Evolutionary conservation across 2,797 vertebrate genomes (phyloP).

Genomic region (Glossophaga mutica): DNA sequence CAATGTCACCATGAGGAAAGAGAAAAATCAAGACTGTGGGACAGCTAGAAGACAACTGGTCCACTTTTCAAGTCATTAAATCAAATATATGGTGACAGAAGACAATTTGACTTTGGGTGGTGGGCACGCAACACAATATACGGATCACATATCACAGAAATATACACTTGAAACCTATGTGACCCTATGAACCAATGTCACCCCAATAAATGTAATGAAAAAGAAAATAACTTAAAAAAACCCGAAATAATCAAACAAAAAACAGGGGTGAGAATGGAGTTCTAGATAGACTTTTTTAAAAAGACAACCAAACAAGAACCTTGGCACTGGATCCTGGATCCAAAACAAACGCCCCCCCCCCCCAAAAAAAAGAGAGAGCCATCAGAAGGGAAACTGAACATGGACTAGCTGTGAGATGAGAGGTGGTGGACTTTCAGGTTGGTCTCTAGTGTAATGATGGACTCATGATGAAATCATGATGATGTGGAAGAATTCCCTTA

Average conservation of each 20-base stretch:
- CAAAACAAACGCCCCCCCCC: too few relatives aligned
- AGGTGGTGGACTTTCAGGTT: neutral
- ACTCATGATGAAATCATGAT: neutral
- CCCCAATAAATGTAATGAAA: too few relatives aligned
- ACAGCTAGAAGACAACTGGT: neutral
- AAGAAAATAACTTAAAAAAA: neutral
- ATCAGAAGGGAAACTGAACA: neutral
- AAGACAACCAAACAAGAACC: neutral
- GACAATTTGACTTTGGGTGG: too few relatives aligned
- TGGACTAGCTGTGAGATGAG: neutral
- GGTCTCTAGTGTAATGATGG: neutral
- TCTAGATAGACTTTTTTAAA: neutral
- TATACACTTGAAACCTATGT: too few relatives aligned
- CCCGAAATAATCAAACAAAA: neutral
- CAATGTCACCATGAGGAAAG: neutral
- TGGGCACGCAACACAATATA: too few relatives aligned
- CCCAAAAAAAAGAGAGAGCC: neutral
- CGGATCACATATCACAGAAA: too few relatives aligned
- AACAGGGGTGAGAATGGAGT: neutral
- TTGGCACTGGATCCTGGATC: neutral
- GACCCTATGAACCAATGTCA: too few relatives aligned
- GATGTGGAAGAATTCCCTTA: neutral
- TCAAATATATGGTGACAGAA: too few relatives aligned
- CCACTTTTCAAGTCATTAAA: neutral
- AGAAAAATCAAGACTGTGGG: neutral